phyloP scores from a whole-genome alignment of 2,888 invertebrate genomes.

The Drosophila austrosaltans region DNA sequence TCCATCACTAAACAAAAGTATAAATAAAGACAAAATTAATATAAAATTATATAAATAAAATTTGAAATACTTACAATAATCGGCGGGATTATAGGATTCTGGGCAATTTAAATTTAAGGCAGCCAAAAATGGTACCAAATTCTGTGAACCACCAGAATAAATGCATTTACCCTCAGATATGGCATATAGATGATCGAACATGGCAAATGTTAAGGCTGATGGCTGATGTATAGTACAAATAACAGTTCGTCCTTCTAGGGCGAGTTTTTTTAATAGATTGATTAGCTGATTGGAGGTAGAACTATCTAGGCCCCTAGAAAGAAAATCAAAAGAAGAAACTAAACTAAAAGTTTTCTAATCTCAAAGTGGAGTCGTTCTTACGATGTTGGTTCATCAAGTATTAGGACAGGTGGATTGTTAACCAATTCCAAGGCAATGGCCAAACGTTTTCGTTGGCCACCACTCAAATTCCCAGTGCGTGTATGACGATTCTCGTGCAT shows the following conservation, averaged over 20 bases:
- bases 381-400: conserved; percentile 98
- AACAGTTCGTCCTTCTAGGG: conserved; percentile 92
- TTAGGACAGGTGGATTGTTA: conserved; percentile 95
- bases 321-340: conserved; percentile 60
- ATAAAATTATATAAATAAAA: not conserved
- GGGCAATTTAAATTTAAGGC: conserved; percentile 91
- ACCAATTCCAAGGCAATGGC: conserved; percentile 95
- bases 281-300: conserved; percentile 93
- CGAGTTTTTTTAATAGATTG: conserved; percentile 90
- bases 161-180: conserved; percentile 91
- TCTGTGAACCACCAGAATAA: conserved; percentile 90
- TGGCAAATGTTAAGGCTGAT: conserved; percentile 92
- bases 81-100: conserved; percentile 95
- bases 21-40: not conserved
- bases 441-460: conserved; percentile 95
- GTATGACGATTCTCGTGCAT: conserved; percentile 88
- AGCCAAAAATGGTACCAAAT: conserved; percentile 90
- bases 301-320: conserved; percentile 89
- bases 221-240: conserved; percentile 97
- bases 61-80: conserved; percentile 88
- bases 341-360: not conserved
- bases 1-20: conserved; percentile 87
- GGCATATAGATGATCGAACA: conserved; percentile 95
- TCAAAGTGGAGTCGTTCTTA: conserved; percentile 79
- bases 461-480: conserved; percentile 89